Evolutionary conservation across 2,113 vertebrate genomes (phyloP).

Genomic region (Arvicanthis niloticus): DNA sequence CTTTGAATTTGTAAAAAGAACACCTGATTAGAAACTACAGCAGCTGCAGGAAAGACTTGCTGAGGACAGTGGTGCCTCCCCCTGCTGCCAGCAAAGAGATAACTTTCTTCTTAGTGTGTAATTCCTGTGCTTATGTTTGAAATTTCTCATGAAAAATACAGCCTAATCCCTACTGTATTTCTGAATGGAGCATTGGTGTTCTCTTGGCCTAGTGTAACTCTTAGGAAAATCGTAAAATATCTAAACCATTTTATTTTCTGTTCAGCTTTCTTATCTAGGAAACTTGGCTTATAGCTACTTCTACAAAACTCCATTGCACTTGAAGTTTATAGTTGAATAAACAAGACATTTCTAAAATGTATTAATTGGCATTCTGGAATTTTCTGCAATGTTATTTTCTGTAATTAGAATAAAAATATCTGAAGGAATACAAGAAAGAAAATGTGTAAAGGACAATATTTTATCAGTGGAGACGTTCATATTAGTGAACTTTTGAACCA

Average conservation of each 20-base stretch:
- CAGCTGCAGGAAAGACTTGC: constrained; percentile 57
- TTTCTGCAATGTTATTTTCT: not conserved
- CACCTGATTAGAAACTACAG: constrained; percentile 73
- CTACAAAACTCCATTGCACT: constrained; percentile 23
- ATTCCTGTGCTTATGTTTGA: constrained; percentile 41
- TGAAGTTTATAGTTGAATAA: constrained; percentile 47
- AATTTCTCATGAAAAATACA: constrained; percentile 69
- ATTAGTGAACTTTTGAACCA: not conserved
- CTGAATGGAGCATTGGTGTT: constrained; percentile 16
- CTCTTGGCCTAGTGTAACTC: constrained; percentile 64
- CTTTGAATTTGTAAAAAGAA: constrained; percentile 70
- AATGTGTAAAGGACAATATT: not conserved
- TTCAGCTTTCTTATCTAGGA: not conserved
- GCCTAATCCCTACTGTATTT: not conserved
- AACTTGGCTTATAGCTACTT: constrained; percentile 38
- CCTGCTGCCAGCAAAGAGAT: constrained; percentile 58
- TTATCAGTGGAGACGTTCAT: not conserved
- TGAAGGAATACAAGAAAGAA: no score
- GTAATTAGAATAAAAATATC: not conserved
- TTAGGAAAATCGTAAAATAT: constrained; percentile 70
- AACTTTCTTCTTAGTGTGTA: constrained; percentile 58
- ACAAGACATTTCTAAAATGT: constrained; percentile 59
- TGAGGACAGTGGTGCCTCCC: constrained; percentile 48
- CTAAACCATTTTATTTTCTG: not conserved
- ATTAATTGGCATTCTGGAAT: constrained; percentile 39